These are phyloP conservation scores for Hippocampus abdominalis DNA, from an alignment of 2,113 vertebrate species.

Conservation along the genomic window DNA sequence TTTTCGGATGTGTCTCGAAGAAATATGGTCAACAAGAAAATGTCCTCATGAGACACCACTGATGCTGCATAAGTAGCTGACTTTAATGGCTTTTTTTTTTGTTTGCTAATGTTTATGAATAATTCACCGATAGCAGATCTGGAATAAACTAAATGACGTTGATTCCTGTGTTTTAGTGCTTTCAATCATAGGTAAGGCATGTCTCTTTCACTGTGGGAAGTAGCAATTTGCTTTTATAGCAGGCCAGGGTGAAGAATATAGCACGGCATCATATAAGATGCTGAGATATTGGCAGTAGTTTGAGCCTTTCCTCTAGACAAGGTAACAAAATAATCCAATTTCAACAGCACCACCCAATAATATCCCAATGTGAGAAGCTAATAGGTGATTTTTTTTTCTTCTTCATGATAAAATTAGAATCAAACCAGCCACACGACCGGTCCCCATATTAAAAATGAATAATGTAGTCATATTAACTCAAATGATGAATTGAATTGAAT, in stretches of 20 bases:
- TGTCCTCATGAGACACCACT: neutral
- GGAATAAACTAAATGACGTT: neutral
- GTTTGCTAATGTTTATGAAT: neutral
- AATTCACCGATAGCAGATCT: neutral
- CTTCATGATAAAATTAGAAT: too few relatives aligned
- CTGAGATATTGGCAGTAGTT: too few relatives aligned
- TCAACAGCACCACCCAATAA: neutral
- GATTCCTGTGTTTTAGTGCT: neutral
- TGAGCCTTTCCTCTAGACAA: too few relatives aligned
- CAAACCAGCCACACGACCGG: too few relatives aligned
- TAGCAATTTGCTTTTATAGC: neutral
- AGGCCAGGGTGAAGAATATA: neutral
- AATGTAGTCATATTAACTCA: too few relatives aligned
- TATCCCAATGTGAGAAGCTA: neutral
- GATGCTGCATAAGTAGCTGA: slow-evolving; percentile 1
- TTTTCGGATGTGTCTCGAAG: neutral
- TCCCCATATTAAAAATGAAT: too few relatives aligned
- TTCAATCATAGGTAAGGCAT: neutral
- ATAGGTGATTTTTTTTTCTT: too few relatives aligned
- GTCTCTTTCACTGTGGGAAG: neutral
- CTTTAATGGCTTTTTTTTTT: neutral
- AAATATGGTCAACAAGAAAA: neutral
- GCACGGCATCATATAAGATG: neutral
- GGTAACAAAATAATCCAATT: too few relatives aligned
- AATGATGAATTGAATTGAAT: too few relatives aligned